Percentiles rank a stretch among this genome's conserved stretches.
phyloP scores from a whole-genome alignment of 2,888 invertebrate genomes.

The Chymomyza caudatula region DNA sequence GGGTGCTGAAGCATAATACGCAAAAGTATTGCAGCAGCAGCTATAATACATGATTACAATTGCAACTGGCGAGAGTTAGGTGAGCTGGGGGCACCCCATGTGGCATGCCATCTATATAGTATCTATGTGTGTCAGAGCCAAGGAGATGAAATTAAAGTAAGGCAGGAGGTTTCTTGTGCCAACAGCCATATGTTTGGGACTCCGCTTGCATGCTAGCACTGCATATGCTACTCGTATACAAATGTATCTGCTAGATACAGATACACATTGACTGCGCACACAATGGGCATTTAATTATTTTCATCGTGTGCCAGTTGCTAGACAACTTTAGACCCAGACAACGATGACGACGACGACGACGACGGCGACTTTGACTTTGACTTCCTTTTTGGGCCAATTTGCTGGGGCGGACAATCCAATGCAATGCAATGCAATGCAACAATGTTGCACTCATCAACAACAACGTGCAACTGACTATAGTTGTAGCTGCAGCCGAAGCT shows the following conservation, averaged over 20 bases:
- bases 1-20: slow-evolving; percentile 38
- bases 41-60: slow-evolving; percentile 50
- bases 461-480: background rate
- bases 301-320: slow-evolving; percentile 7
- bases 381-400: background rate
- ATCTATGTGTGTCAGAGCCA: slow-evolving; percentile 67
- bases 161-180: slow-evolving; percentile 77
- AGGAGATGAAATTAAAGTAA: slow-evolving; percentile 76
- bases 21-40: slow-evolving; percentile 12
- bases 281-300: slow-evolving; percentile 68
- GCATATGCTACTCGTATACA: slow-evolving; percentile 8
- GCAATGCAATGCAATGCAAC: background rate
- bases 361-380: background rate
- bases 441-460: background rate
- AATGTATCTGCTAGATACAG: slow-evolving; percentile 49
- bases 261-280: slow-evolving; percentile 26
- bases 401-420: background rate
- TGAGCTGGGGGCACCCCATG: background rate
- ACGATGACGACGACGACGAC: background rate
- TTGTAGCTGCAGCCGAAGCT: background rate
- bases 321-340: slow-evolving; percentile 11
- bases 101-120: slow-evolving; percentile 20
- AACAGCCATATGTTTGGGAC: slow-evolving; percentile 50
- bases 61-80: slow-evolving; percentile 42
- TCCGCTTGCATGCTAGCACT: background rate